Base-by-base conservation (phyloP, 2,797 vertebrate species). In the Sebastes goodei region DNA sequence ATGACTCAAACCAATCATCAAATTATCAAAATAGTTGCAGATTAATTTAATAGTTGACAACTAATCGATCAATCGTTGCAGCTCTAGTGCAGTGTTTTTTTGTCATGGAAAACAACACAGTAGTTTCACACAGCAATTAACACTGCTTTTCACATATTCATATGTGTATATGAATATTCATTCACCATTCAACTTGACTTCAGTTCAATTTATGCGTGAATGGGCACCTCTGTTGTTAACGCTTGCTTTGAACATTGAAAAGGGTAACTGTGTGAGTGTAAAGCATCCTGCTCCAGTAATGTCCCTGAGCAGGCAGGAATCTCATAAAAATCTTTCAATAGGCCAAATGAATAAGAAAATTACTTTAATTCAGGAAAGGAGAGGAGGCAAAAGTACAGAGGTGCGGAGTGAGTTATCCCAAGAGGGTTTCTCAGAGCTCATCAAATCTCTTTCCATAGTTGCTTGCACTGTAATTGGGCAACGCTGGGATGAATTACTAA, bases 381-480 rank as follows among this genome's bases (percentile, higher is more conserved):
- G 55, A 74, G 12, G 21, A 74, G 53, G 27, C 14, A 72, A 74
- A 73, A 21, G 15, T 56, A 46, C 32, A 76, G 49, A 79, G 27
- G 32, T 69, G 52, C 25, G 17, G 66, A 78, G 60, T 27, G 67
- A 83, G 27, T 65, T 63, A 67, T 78, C 71, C 75, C 29, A 46
- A 27, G 63, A 86, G 76, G 52, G 15, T 79, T 80, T 74, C 73
- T 75, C 10, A 12, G 75, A 85, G 29, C 38, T 82, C 74, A 81
- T 64, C 65, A 74, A 74, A 82, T 64, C 84, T 77, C 77, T 72
- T 78, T 75, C 74, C 65, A 71, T 63, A 70, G 67, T 77, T 82
- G 15, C 77, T 57, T 80, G 65, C 80, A 27, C 69, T 82, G 67
- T 92, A 92, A 92, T 89, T 92, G 89, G 86, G 25, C 74, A 76